These are phyloP conservation scores for Drosophila tristis DNA, from an alignment of 1,140 invertebrate genomes.

Conservation along the genomic window DNA sequence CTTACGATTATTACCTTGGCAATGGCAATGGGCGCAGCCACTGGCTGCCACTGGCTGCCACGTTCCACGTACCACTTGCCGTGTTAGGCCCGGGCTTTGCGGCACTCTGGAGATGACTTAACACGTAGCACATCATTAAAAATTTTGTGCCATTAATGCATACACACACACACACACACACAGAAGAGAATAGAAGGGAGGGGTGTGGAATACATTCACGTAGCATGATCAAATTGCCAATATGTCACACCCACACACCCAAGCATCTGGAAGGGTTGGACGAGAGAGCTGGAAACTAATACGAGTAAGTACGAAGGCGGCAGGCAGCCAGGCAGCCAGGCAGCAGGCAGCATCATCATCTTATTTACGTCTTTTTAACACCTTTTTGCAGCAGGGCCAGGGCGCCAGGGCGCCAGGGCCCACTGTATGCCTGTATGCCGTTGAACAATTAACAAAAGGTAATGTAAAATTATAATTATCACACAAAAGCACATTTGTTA, in stretches of 20 bases:
- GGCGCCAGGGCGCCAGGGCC: constrained; percentile 2
- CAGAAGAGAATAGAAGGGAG: background rate
- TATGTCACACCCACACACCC: constrained; percentile 66
- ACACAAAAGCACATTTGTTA: constrained; percentile 84
- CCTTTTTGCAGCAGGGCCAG: too few species aligned
- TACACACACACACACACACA: constrained; percentile 60
- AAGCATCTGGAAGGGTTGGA: constrained; percentile 2
- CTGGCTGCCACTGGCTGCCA: constrained; percentile 28
- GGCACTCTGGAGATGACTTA: constrained; percentile 81
- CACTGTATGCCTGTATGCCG: constrained; percentile 33
- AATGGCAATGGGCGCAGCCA: constrained; percentile 25
- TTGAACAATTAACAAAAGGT: constrained; percentile 84
- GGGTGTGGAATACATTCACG: background rate
- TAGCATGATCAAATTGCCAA: constrained; percentile 78
- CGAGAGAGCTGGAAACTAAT: constrained; percentile 55
- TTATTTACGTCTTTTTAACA: constrained; percentile 81
- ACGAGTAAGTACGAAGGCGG: constrained; percentile 19
- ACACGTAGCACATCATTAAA: constrained; percentile 82
- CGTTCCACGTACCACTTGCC: constrained; percentile 58
- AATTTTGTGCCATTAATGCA: constrained; percentile 80
- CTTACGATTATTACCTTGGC: constrained; percentile 80
- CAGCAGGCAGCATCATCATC: constrained; percentile 66
- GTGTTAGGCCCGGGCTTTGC: constrained; percentile 50
- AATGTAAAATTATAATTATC: constrained; percentile 84
- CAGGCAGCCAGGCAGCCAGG: constrained; percentile 36